Conservation (phyloP, 2,113 vertebrate species). For the Euleptes europaea region DNA sequence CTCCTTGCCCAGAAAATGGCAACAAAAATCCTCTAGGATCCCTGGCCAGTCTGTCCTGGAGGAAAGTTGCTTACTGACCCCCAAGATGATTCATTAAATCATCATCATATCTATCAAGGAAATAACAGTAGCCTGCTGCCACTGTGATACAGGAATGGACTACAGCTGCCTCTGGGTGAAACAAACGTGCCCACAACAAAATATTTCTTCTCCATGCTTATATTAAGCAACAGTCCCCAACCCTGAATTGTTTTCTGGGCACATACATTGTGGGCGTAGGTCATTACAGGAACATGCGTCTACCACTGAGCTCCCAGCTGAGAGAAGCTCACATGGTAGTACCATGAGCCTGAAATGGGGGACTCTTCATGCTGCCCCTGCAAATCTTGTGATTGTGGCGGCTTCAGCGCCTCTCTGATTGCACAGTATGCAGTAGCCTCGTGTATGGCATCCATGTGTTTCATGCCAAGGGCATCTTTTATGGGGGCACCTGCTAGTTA, state of each 20-base stretch:
- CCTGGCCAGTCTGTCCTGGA: too few relatives aligned
- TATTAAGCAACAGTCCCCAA: neutral
- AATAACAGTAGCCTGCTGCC: too few relatives aligned
- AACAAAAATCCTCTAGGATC: too few relatives aligned
- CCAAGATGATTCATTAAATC: too few relatives aligned
- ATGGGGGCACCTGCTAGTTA: neutral
- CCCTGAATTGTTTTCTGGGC: neutral
- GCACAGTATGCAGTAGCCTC: neutral
- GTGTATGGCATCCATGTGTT: neutral
- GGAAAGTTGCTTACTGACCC: too few relatives aligned
- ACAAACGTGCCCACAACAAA: neutral
- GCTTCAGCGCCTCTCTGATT: neutral
- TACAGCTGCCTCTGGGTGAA: too few relatives aligned
- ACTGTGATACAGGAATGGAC: too few relatives aligned
- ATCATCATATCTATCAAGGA: too few relatives aligned
- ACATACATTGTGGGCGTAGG: fast-evolving
- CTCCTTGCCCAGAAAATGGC: too few relatives aligned
- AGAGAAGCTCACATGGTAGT: too few relatives aligned
- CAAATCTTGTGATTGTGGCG: too few relatives aligned
- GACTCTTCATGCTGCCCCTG: neutral
- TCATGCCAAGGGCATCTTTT: neutral
- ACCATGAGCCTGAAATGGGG: neutral
- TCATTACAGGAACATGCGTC: neutral
- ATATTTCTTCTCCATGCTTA: neutral
- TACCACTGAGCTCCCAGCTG: neutral